Base-by-base conservation (phyloP, 2,113 vertebrate genomes). In the Ctenodactylus gundi region DNA sequence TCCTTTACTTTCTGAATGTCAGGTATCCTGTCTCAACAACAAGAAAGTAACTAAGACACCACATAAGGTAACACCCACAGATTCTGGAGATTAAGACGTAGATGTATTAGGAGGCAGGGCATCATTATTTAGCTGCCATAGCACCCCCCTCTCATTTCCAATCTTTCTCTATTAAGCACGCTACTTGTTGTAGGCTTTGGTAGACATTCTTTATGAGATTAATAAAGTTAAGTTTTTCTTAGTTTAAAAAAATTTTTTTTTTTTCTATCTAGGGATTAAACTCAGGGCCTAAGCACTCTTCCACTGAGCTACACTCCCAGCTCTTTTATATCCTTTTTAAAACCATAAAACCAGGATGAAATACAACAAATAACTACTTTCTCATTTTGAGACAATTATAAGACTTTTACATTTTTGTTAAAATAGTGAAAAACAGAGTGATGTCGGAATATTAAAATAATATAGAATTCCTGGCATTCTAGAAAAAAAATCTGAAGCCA, bases 321-420 rank as follows among this genome's bases (percentile, higher is more conserved):
- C 44, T 44, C 29, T 75, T 75, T 29, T 49, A 73, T 46, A 53
- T 62, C 27, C 31, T 88, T 88, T 73, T 53, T 67, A 67, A 87
- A 90, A 25, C 51, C n/a, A 93, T 92, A 55, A 92, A 81, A 88
- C 12, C 34, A 92, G n/a, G 31, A 8, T 84, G 4, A 89, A 84
- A 92, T 70, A 57, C 7, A 82, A 49, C 55, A 77, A 92, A 80
- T 51, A 49, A 53, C 23, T 85, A 10, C 49, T 81, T 85, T 75
- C 34, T 93, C 49, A 73, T 80, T 90, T 85, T 31, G 15, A 78
- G 13, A 85, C 20, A 57, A 93, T 58, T 55, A 68, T 34, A 77
- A 44, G 58, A 57, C 34, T 81, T 95, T 39, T 75, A 68, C 53
- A 85, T 46, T 85, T 90, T 83, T 57, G 84, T 87, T 72, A 84